Evolutionary conservation across 2,113 vertebrate species (phyloP), one percentile per base, ranked within the genome.

Genomic region (Podarcis cretensis): DNA sequence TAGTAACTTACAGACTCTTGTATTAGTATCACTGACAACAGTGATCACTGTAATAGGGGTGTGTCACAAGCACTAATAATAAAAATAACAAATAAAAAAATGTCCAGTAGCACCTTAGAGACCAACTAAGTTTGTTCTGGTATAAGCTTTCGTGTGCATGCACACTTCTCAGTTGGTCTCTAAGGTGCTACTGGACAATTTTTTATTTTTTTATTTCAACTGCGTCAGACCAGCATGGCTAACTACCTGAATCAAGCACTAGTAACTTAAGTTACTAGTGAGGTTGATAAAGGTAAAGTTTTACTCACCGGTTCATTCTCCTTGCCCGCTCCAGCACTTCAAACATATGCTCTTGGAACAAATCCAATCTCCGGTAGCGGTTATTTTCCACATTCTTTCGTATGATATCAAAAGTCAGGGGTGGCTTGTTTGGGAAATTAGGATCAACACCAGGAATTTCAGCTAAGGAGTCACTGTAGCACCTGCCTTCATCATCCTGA

Each of bases 291-390:
- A 89, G 73, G 69, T 13, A 90, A 0, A 8, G 57, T 71, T 94
- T 90, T 63, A 81, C 96, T 96, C 93, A 99, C 99, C 99, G 98
- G 91, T 99, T 99, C 96, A 99, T 97, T 65, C 98, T 97, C 81
- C 99, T 97, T 88, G 99, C 99, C 83, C 99, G 98, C 94, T 99
- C 99, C 91, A 99, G 94, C 79, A 99, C 98, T 95, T 99, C 99
- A 96, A 99, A 99, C 99, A 99, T 99, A 91, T 99, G 98, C 89
- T 99, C 99, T 96, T 99, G 99, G 96, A 99, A 99, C 83, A 99
- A 98, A 57, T 99, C 99, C 80, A 99, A 90, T 86, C 99, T 97
- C 91, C 98, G 98, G 69, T 99, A 99, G 57, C 98, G 97, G 66
- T 98, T 98, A 93, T 97, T 98, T 93, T 99, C 99, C 89, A 99